These are phyloP conservation scores for Dicyrtomina minuta DNA, from an alignment of 2,888 invertebrate species.

Conservation along the genomic window DNA sequence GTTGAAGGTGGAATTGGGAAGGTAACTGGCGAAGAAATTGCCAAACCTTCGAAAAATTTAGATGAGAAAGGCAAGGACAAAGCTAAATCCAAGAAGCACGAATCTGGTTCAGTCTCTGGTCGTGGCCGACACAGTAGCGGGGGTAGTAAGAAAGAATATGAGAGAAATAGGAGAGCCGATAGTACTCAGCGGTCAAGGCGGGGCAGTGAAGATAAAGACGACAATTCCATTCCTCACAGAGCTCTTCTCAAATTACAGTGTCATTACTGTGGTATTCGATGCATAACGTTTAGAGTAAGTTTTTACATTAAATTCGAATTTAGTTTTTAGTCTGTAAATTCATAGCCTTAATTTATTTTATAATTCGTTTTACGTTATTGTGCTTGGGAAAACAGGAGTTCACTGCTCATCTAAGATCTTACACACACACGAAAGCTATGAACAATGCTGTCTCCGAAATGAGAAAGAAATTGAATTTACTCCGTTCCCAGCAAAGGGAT, in stretches of 20 bases:
- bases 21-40: slow-evolving; percentile 1
- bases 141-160: slow-evolving; percentile 7
- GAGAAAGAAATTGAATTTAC: slow-evolving; percentile 43
- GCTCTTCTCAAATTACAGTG: slow-evolving; percentile 51
- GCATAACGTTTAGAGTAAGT: slow-evolving; percentile 50
- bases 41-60: not conserved
- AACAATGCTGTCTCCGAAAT: slow-evolving; percentile 43
- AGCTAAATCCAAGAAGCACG: not conserved
- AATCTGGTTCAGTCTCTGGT: too few relatives aligned
- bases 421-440: slow-evolving; percentile 45
- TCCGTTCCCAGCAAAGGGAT: slow-evolving; percentile 48
- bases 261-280: slow-evolving; percentile 49
- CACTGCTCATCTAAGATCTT: slow-evolving; percentile 47
- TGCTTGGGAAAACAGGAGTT: too few relatives aligned
- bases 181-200: not conserved
- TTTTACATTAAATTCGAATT: slow-evolving; percentile 1
- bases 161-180: slow-evolving; percentile 16
- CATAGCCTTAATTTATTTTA: not conserved
- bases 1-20: slow-evolving; percentile 37
- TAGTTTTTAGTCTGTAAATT: not conserved
- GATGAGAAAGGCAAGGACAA: slow-evolving; percentile 18
- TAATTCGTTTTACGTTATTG: not conserved
- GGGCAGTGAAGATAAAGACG: slow-evolving; percentile 14
- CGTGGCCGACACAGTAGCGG: not conserved
- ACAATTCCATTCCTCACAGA: slow-evolving; percentile 16